Base-by-base conservation (phyloP, 2,888 invertebrate genomes). In the Drosophila multiciliata region DNA sequence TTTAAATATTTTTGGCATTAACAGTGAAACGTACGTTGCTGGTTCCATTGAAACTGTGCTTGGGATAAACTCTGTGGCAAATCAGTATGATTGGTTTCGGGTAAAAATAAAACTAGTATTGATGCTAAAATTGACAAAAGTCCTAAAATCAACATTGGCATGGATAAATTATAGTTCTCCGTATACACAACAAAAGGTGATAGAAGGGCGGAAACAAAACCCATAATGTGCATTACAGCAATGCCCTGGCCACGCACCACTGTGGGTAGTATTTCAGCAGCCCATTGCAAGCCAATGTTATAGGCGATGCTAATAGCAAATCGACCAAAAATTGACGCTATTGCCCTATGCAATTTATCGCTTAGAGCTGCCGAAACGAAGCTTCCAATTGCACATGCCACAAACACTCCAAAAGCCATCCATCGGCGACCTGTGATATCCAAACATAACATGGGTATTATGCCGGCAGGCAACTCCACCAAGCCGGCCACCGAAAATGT, bases 241-340 rank as follows among this genome's bases (percentile, higher is more conserved):
- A 97, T 96, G 0, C 97, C 97, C 91, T 97, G 97, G 0, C 97
- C 97, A 38, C 98, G 92, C 0, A 98, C 96, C 0, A 97, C 97
- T 0, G 98, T 98, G 0, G 98, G 98, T 5, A 98, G 92, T 12
- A 98, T 92, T 92, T 98, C 98, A 0, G 98, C 97, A 0, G 97
- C 97, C 92, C 98, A 98, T 82, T 98, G 98, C 1, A 98, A 94
- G 0, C 97, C 97, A 78, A 98, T 97, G 92, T 97, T 98, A 93
- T 97, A 98, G 0, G 97, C 96, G 60, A 97, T 97, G 91, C 97
- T 97, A 7, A 97, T 96, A 75, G 96, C 96, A 79, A 98, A 97
- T 32, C 98, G 94, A 15, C 97, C 97, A 62, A 96, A 93, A 75
- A 98, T 96, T 1, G 97, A 97, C 26, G 97, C 93, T 0, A 95